A percentile compares a stretch with the other conserved stretches of the same genome.
phyloP scores from a whole-genome alignment of 1,140 invertebrate genomes.

The Harpegnathos saltator region DNA sequence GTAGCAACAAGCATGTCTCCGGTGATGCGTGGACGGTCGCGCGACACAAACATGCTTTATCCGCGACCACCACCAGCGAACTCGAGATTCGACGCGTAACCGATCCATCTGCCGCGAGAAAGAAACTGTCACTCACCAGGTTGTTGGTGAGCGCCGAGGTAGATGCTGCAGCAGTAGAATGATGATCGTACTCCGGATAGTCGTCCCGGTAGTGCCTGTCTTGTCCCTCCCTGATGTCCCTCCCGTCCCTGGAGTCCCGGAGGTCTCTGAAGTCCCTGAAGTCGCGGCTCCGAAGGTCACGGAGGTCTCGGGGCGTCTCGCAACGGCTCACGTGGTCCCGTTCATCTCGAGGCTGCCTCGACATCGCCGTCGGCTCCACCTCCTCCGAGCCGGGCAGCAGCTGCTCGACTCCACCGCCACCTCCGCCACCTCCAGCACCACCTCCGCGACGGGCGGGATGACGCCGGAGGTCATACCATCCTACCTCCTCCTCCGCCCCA shows the following conservation, averaged over 20 bases:
- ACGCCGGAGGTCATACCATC: slow-evolving; percentile 84
- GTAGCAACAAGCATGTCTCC: too few species aligned
- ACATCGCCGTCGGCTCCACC: slow-evolving; percentile 81
- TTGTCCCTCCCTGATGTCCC: slow-evolving; percentile 66
- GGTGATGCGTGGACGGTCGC: too few species aligned
- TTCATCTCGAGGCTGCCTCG: slow-evolving; percentile 79
- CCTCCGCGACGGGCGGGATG: slow-evolving; percentile 80
- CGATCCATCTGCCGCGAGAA: neutral
- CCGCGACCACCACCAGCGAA: too few species aligned
- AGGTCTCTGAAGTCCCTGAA: slow-evolving; percentile 71
- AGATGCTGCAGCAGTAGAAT: slow-evolving; percentile 71
- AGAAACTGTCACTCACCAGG: slow-evolving; percentile 70
- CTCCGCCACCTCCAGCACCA: slow-evolving; percentile 73
- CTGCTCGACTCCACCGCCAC: slow-evolving; percentile 80
- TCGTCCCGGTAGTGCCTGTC: slow-evolving; percentile 72
- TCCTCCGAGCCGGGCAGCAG: slow-evolving; percentile 83
- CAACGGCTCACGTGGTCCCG: slow-evolving; percentile 76
- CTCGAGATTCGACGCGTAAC: neutral
- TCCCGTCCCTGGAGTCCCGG: slow-evolving; percentile 71
- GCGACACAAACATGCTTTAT: too few species aligned
- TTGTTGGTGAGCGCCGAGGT: slow-evolving; percentile 79
- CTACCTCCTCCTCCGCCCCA: slow-evolving; percentile 81
- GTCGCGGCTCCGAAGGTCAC: slow-evolving; percentile 74
- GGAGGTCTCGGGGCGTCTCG: slow-evolving; percentile 68
- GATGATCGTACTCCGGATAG: slow-evolving; percentile 79